phyloP scores from a whole-genome alignment of 1,140 invertebrate species.

The Brachionus asplanchnoidis region DNA sequence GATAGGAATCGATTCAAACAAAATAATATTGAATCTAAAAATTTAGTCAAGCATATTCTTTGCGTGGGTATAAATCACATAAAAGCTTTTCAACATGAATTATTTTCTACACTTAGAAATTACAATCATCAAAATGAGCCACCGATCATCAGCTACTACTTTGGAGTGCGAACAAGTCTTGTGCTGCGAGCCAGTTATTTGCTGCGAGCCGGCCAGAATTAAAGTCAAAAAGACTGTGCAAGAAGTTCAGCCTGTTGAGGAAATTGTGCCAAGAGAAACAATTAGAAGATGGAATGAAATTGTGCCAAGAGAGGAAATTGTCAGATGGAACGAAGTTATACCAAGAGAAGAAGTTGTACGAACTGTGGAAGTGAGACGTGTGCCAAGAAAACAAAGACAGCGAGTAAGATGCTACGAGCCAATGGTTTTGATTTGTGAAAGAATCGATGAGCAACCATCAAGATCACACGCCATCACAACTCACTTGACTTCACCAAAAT shows the following conservation, averaged over 20 bases:
- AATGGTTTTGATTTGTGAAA: slow-evolving; percentile 22
- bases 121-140: background rate
- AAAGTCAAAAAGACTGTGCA: background rate
- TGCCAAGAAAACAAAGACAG: background rate
- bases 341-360: slow-evolving; percentile 15
- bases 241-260: background rate
- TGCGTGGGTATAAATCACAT: background rate
- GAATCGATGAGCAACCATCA: background rate
- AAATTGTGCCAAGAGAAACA: background rate
- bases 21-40: background rate
- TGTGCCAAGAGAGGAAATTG: slow-evolving; percentile 13
- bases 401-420: slow-evolving; percentile 3
- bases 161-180: background rate
- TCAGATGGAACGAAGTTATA: slow-evolving; percentile 8
- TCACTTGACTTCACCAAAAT: background rate
- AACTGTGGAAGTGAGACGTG: background rate
- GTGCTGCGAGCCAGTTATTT: background rate
- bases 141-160: background rate
- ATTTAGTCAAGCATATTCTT: slow-evolving; percentile 6
- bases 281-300: slow-evolving; percentile 26
- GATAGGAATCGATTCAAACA: background rate
- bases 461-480: background rate
- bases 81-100: background rate
- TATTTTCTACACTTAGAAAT: background rate
- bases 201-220: background rate